Conservation (phyloP, 2,113 vertebrate genomes). For the Tautogolabrus adspersus region DNA sequence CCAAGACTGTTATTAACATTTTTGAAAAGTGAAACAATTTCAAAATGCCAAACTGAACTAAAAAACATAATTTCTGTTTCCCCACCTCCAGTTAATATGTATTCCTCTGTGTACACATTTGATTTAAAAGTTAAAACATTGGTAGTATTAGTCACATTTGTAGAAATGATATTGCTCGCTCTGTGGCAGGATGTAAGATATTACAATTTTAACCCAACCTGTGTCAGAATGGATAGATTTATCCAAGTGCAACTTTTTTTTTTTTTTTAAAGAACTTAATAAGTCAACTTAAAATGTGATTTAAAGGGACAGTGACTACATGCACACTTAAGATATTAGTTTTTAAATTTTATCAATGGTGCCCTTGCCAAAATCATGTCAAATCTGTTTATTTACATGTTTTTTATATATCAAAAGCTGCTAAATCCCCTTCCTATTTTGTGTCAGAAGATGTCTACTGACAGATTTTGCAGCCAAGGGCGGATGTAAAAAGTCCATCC, state of each 20-base stretch:
- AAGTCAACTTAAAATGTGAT: not conserved
- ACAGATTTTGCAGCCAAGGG: conserved; percentile 5
- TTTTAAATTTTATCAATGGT: not conserved
- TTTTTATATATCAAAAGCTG: conserved; percentile 5
- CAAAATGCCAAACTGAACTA: conserved; percentile 5
- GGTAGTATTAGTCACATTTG: too few species aligned
- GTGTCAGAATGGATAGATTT: too few species aligned
- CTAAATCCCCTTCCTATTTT: not conserved
- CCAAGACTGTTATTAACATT: not conserved
- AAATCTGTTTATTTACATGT: conserved; percentile 4
- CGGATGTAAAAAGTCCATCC: not conserved
- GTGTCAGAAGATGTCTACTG: conserved; percentile 13
- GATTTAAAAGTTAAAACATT: too few species aligned
- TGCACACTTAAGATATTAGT: not conserved
- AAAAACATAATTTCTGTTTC: not conserved
- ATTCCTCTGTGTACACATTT: too few species aligned
- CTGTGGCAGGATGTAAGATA: not conserved
- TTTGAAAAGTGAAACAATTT: not conserved
- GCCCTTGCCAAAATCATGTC: not conserved
- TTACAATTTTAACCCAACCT: too few species aligned
- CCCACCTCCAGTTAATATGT: not conserved
- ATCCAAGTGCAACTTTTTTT: too few species aligned
- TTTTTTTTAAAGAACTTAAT: not conserved
- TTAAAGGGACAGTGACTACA: not conserved
- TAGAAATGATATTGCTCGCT: too few species aligned